A percentile compares a stretch with the other conserved stretches of the same genome.
Evolutionary conservation across 2,888 invertebrate genomes (phyloP).

Genomic region (Andrena haemorrhoa): DNA sequence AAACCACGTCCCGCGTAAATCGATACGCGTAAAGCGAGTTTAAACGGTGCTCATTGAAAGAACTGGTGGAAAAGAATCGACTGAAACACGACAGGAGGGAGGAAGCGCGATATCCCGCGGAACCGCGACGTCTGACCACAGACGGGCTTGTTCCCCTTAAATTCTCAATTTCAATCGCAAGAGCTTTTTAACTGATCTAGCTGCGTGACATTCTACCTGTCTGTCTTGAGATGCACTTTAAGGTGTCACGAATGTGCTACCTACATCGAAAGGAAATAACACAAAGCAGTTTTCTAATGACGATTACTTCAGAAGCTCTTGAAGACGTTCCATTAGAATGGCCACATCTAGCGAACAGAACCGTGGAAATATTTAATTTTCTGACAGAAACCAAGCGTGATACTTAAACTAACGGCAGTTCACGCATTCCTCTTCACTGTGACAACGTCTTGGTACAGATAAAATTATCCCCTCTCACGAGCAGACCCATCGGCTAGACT

Average conservation of each 20-base stretch:
- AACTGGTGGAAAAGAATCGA: conserved; percentile 13
- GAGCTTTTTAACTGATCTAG: neutral
- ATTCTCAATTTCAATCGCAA: neutral
- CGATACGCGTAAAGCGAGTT: conserved; percentile 31
- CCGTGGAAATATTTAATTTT: neutral
- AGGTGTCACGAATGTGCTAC: too few species aligned
- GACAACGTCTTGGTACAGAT: neutral
- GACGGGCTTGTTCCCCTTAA: conserved; percentile 2
- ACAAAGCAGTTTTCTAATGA: too few species aligned
- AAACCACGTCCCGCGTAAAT: conserved; percentile 38
- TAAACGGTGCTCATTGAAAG: neutral
- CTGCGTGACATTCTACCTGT: neutral
- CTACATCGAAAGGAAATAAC: too few species aligned
- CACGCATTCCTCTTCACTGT: neutral
- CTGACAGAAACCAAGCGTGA: neutral
- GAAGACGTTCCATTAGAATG: too few species aligned
- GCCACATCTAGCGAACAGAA: too few species aligned
- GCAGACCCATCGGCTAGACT: neutral
- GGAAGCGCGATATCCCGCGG: neutral
- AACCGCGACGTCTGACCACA: conserved; percentile 27
- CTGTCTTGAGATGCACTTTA: neutral
- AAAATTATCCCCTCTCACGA: neutral
- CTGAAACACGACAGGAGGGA: conserved; percentile 9
- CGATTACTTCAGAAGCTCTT: too few species aligned
- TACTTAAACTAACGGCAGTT: neutral